phyloP scores from a whole-genome alignment of 2,888 invertebrate genomes.

The Cryptocephalus primarius region DNA sequence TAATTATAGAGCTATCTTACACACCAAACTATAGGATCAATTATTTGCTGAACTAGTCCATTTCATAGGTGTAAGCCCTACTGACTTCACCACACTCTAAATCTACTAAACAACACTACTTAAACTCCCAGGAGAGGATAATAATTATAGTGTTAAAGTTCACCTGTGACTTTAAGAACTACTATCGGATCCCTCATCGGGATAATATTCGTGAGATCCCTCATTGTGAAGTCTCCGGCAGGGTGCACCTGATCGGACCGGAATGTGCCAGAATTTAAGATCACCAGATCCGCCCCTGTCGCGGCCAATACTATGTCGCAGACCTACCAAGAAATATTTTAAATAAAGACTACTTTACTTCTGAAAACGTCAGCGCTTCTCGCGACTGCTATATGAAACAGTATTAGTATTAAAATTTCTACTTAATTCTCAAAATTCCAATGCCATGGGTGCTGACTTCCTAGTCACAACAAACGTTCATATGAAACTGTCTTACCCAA shows the following conservation, averaged over 20 bases:
- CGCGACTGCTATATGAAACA: too few species aligned
- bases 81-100: too few species aligned
- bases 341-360: neutral
- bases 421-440: too few species aligned
- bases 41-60: neutral
- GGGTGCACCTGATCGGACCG: slow-evolving; percentile 71
- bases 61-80: too few species aligned
- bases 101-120: too few species aligned
- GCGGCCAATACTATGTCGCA: slow-evolving; percentile 75
- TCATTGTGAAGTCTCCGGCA: slow-evolving; percentile 73
- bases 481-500: slow-evolving; percentile 40
- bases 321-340: slow-evolving; percentile 32
- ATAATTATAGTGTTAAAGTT: neutral
- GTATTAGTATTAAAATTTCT: too few species aligned
- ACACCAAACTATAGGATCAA: too few species aligned
- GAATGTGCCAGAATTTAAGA: slow-evolving; percentile 82
- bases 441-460: too few species aligned
- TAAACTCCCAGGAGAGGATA: too few species aligned
- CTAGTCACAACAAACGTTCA: too few species aligned
- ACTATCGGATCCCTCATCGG: slow-evolving; percentile 80
- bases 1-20: too few species aligned
- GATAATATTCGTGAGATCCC: slow-evolving; percentile 71
- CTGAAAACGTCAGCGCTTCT: too few species aligned
- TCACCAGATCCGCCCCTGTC: slow-evolving; percentile 73
- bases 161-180: slow-evolving; percentile 61